These are phyloP conservation scores for Equus quagga DNA, from an alignment of 2,113 vertebrate species.

Conservation along the genomic window DNA sequence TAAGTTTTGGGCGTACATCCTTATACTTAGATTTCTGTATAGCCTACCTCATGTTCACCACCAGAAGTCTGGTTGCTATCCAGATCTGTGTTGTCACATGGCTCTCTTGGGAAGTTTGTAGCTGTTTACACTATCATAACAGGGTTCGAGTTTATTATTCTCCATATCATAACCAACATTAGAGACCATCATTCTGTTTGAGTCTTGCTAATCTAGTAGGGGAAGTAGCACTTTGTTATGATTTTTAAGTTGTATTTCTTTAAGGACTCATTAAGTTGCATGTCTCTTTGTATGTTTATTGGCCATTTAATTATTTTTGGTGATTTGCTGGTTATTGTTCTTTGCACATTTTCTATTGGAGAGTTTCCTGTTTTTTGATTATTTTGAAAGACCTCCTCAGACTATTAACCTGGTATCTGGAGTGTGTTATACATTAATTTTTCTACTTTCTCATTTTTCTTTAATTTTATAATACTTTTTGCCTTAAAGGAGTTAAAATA, in stretches of 20 bases:
- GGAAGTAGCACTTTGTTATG: background rate
- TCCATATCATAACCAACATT: background rate
- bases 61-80: too few relatives aligned
- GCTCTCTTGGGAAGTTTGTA: background rate
- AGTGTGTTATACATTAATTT: constrained; percentile 29
- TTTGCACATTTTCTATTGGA: background rate
- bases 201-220: background rate
- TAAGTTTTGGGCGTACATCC: too few relatives aligned
- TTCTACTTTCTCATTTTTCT: constrained; percentile 42
- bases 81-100: background rate
- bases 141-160: background rate
- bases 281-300: background rate
- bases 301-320: background rate
- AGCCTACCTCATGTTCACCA: too few relatives aligned
- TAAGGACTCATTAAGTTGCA: background rate
- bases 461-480: constrained; percentile 35
- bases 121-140: background rate
- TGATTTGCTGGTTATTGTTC: background rate
- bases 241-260: constrained; percentile 24
- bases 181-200: background rate
- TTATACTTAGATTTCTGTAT: too few relatives aligned
- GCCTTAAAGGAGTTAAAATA: constrained; percentile 28
- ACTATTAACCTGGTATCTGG: background rate
- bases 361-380: constrained; percentile 35
- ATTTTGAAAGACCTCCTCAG: constrained; percentile 30